Evolutionary conservation across 2,113 vertebrate genomes (phyloP).

Genomic region (Tauraco erythrolophus): DNA sequence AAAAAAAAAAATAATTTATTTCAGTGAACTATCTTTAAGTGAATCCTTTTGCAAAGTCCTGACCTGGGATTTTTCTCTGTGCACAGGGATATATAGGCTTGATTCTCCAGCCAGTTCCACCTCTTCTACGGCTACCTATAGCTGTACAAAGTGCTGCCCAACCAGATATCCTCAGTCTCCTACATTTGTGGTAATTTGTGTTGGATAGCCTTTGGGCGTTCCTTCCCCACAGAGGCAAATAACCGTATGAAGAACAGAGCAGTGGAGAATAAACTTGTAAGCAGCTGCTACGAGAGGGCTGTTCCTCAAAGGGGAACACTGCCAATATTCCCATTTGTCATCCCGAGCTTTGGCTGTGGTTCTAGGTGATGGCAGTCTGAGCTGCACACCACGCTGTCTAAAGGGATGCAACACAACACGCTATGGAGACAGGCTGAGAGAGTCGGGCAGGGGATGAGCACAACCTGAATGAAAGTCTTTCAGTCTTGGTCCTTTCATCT

Average conservation of each 20-base stretch:
- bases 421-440: too few species aligned
- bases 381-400: neutral
- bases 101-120: neutral
- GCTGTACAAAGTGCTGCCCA: neutral
- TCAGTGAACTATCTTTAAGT: neutral
- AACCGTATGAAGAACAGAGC: neutral
- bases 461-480: neutral
- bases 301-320: neutral
- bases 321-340: neutral
- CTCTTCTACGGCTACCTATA: neutral
- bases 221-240: neutral
- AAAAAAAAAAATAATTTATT: neutral
- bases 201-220: neutral
- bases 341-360: neutral
- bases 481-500: neutral
- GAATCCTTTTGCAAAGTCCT: neutral
- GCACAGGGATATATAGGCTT: neutral
- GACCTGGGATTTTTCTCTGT: neutral
- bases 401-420: neutral
- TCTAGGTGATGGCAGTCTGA: neutral
- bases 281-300: neutral
- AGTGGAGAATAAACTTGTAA: neutral
- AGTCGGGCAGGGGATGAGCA: neutral
- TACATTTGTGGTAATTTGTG: neutral
- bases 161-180: neutral